A percentile compares a stretch with the other conserved stretches of the same genome.
Evolutionary conservation across 2,797 vertebrate genomes (phyloP).

Genomic region (Alcedo quadribrachys): DNA sequence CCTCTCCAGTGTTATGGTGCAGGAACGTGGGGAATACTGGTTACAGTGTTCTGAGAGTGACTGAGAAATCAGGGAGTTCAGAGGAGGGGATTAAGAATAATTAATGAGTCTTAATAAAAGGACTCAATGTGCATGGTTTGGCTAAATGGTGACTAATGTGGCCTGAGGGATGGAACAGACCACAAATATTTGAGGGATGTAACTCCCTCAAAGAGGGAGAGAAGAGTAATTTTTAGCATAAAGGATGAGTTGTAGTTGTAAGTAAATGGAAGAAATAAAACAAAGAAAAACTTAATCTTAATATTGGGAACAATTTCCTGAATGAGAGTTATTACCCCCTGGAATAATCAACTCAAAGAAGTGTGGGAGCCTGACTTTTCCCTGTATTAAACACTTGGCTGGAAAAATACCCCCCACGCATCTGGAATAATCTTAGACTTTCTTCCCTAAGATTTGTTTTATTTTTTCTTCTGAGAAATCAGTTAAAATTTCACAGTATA

Average conservation of each 20-base stretch:
- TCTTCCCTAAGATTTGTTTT: not conserved
- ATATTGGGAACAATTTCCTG: conserved; percentile 19
- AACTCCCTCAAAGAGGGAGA: not conserved
- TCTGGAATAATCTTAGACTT: not conserved
- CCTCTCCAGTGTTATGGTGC: not conserved
- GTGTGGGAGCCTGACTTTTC: not conserved
- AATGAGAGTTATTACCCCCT: not conserved
- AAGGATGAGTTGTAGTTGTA: conserved; percentile 17
- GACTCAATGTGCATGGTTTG: not conserved
- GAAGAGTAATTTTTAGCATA: conserved; percentile 21
- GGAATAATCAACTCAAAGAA: conserved; percentile 3
- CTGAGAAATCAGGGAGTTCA: not conserved
- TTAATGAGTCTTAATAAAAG: not conserved
- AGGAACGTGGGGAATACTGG: not conserved
- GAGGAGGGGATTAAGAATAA: conserved; percentile 31
- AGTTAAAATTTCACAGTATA: not conserved
- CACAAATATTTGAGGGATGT: not conserved
- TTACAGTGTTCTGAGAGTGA: not conserved
- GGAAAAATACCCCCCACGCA: not conserved
- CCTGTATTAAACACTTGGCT: not conserved
- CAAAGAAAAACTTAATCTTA: conserved; percentile 39
- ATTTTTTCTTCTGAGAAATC: not conserved
- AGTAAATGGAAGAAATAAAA: conserved; percentile 1
- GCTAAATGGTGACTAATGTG: conserved; percentile 37
- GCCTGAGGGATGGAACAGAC: conserved; percentile 17